phyloP scores from a whole-genome alignment of 2,113 vertebrate species.

The Atlantisia rogersi region DNA sequence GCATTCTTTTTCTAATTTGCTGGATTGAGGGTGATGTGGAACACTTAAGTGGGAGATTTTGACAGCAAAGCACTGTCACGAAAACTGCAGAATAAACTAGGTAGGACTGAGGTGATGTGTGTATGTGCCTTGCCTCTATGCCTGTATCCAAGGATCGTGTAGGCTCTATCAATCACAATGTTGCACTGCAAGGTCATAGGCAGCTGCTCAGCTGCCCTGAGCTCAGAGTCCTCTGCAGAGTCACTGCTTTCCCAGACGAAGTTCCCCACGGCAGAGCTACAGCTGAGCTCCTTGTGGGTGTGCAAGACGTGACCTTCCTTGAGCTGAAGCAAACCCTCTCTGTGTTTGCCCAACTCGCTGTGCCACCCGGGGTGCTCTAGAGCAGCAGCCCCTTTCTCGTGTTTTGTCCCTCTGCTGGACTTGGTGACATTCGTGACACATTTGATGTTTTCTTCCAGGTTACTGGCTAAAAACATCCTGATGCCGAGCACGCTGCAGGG shows the following conservation, averaged over 20 bases:
- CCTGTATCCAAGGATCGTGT: not conserved
- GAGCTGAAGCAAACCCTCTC: not conserved
- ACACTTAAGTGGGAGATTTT: not conserved
- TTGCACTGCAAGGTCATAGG: not conserved
- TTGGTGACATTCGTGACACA: not conserved
- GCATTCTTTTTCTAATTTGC: not conserved
- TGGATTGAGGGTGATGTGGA: not conserved
- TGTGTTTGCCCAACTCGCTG: not conserved
- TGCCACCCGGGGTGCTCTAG: not conserved
- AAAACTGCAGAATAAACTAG: not conserved
- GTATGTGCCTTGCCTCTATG: accelerated
- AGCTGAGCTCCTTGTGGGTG: not conserved
- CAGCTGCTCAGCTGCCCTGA: not conserved
- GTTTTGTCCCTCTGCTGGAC: not conserved
- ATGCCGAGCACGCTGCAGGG: not conserved
- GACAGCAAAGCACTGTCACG: not conserved
- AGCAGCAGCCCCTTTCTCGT: not conserved
- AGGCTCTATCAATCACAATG: not conserved
- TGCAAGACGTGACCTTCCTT: not conserved
- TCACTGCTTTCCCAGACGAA: not conserved
- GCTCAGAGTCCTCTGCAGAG: not conserved
- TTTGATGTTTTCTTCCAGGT: not conserved
- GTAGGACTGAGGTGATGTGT: not conserved
- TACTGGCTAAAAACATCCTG: not conserved
- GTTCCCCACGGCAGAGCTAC: not conserved